Evolutionary conservation across 2,888 invertebrate species (phyloP).

Genomic region (Nezara viridula): DNA sequence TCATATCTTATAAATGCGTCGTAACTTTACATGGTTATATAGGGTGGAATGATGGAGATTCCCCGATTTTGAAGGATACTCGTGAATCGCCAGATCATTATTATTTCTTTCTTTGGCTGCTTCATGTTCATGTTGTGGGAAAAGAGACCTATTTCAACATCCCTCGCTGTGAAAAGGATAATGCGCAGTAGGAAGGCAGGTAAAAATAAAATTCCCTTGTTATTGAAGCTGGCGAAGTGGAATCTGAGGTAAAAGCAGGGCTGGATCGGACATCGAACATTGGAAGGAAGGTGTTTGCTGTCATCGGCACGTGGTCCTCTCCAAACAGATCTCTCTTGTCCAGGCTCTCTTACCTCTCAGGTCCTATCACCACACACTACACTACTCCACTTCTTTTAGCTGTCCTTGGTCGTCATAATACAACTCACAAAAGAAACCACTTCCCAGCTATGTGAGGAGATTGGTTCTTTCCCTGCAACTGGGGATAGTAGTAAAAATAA

Average conservation of each 20-base stretch:
- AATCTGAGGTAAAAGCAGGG: background rate
- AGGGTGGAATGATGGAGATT: no score
- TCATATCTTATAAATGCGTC: no score
- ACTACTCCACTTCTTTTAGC: background rate
- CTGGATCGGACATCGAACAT: background rate
- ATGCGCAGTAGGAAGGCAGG: background rate
- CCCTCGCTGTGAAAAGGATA: background rate
- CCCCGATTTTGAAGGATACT: background rate
- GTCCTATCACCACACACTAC: background rate
- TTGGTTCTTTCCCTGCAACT: background rate
- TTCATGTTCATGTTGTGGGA: background rate
- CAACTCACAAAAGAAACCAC: background rate
- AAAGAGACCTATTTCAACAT: background rate
- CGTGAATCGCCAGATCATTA: background rate
- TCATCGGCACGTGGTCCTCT: background rate
- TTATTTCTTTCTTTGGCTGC: no score
- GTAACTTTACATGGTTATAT: no score
- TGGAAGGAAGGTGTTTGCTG: background rate
- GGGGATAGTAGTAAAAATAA: background rate
- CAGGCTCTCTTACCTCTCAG: background rate
- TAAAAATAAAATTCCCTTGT: slow-evolving; percentile 25
- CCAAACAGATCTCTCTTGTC: background rate
- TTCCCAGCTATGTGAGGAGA: background rate
- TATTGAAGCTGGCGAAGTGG: background rate
- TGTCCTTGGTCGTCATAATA: background rate